Conservation (phyloP, 2,888 invertebrate species). For the Crioceris asparagi region DNA sequence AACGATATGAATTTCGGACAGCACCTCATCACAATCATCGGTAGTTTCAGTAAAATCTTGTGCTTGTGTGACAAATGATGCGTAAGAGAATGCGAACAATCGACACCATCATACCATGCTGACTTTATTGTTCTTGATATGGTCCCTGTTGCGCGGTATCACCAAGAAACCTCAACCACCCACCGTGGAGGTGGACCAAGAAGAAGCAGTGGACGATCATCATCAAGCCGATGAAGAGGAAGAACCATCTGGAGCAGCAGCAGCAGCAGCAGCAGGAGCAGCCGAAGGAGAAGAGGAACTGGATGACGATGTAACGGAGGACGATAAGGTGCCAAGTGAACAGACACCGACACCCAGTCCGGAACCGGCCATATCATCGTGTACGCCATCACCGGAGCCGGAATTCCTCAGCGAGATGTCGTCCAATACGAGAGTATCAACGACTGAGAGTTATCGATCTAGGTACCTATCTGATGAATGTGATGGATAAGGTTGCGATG, state of each 20-base stretch:
- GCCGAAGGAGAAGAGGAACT: constrained; percentile 3
- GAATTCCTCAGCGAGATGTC: constrained; percentile 31
- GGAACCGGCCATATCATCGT: constrained; percentile 24
- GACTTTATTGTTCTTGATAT: constrained; percentile 51
- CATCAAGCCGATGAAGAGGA: too few relatives aligned
- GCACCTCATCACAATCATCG: too few relatives aligned
- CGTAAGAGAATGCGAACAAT: too few relatives aligned
- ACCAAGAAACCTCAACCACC: constrained; percentile 22
- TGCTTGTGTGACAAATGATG: too few relatives aligned
- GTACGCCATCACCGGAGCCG: constrained; percentile 32
- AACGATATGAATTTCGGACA: too few relatives aligned
- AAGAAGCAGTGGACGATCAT: too few relatives aligned
- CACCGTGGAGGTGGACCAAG: constrained; percentile 3
- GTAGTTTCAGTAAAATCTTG: too few relatives aligned
- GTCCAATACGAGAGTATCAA: constrained; percentile 29
- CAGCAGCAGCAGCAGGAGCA: too few relatives aligned
- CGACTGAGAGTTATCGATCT: constrained; percentile 30
- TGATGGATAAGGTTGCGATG: too few relatives aligned
- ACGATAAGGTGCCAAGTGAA: constrained; percentile 3
- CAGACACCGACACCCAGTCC: constrained; percentile 32
- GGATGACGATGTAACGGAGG: constrained; percentile 1
- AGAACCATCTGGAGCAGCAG: too few relatives aligned
- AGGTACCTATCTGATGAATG: too few relatives aligned
- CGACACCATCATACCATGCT: constrained; percentile 39
- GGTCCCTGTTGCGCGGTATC: constrained; percentile 52